phyloP scores from a whole-genome alignment of 2,888 invertebrate species.

The Amphimallon solstitiale region DNA sequence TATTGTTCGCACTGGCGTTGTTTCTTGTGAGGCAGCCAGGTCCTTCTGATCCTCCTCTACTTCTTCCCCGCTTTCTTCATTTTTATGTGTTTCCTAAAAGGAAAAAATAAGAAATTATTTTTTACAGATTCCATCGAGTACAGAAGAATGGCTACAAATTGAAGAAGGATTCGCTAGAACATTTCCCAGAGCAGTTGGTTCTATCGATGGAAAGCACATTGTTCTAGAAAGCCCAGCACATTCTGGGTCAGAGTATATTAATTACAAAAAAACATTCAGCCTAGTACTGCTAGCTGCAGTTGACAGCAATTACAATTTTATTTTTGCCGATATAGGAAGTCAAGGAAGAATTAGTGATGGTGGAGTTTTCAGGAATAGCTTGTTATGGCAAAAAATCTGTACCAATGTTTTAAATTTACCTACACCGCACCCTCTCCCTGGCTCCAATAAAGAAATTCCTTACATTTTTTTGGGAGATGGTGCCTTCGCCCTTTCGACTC shows the following conservation, averaged over 20 bases:
- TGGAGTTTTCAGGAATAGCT: conserved; percentile 21
- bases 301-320: conserved; percentile 27
- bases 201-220: conserved; percentile 35
- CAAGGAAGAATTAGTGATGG: conserved; percentile 27
- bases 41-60: too few species aligned
- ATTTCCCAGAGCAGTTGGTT: conserved; percentile 25
- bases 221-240: conserved; percentile 23
- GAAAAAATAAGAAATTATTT: too few species aligned
- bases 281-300: conserved; percentile 30
- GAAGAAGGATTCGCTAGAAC: conserved; percentile 10
- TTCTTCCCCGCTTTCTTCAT: too few species aligned
- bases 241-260: conserved; percentile 28
- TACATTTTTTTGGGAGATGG: conserved; percentile 14
- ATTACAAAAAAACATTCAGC: conserved; percentile 33
- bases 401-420: conserved; percentile 1
- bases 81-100: too few species aligned
- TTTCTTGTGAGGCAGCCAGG: too few species aligned
- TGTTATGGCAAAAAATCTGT: conserved; percentile 11
- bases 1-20: too few species aligned
- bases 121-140: too few species aligned
- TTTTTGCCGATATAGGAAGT: conserved; percentile 23
- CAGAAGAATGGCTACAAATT: conserved; percentile 2
- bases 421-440: too few species aligned
- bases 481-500: conserved; percentile 30
- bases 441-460: not conserved